Evolutionary conservation across 2,113 vertebrate genomes (phyloP), one percentile per base, ranked within the genome.

Genomic region (Hoplias malabaricus): DNA sequence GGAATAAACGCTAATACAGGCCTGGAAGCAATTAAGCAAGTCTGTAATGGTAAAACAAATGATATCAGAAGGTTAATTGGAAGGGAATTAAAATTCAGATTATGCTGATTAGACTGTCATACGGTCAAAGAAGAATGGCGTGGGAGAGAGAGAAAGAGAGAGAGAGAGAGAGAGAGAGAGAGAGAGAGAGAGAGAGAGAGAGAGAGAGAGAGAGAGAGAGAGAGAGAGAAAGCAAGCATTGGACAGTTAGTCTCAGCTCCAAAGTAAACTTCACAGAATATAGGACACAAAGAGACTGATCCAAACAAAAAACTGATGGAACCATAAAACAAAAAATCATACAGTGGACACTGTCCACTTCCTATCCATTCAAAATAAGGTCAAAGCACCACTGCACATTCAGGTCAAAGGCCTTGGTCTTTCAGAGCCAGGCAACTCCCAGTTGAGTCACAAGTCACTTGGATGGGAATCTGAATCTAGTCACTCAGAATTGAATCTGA

Each of bases 41-140:
- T 63, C 82, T 85, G 82, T 90, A 90, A 90, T 88, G 85, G 86
- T 89, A 90, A 89, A 91, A 91, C 90, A 92, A 91, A 90, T 53
- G 69, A 85, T 87, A 87, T 83, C 82, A 84, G 83, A 86, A 92
- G 89, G 88, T 92, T 93, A 92, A 92, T 92, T 83, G 83, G 87
- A 84, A 87, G 84, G 67, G 83, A 90, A 93, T 91, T 91, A 90
- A 90, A 88, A 88, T 68, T 82, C 79, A 89, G 86, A 91, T 90
- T 88, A 88, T 77, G 73, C 84, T 90, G 88, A 92, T 92, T 87
- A 89, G 76, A 69, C 71, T 62, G 63, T 79, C 71, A 59, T 72
- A 73, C 29, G 23, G 79, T 74, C 77, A 73, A 69, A 80, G 54
- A 57, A 48, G 13, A 42, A 56, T 59, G n/a, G 29, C 19, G 61